phyloP scores from a whole-genome alignment of 2,797 vertebrate genomes.

The Smutsia gigantea region DNA sequence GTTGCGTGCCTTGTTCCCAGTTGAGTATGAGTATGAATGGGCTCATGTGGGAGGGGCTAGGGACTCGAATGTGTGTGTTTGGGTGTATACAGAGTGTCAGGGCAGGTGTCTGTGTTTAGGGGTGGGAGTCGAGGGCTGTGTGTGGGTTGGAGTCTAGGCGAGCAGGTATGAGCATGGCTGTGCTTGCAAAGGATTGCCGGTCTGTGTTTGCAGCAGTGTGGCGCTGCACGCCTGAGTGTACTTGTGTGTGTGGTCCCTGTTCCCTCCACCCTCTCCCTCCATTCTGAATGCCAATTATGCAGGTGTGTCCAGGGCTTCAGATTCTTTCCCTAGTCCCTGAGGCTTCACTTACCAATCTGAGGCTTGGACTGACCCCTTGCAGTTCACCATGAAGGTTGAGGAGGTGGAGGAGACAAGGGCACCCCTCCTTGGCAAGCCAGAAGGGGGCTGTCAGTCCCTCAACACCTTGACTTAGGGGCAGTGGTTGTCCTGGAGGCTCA shows the following conservation, averaged over 20 bases:
- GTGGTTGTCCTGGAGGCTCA: background rate
- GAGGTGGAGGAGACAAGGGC: too few relatives aligned
- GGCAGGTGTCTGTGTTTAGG: too few relatives aligned
- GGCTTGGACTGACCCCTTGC: background rate
- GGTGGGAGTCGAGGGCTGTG: background rate
- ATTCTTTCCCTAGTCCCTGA: background rate
- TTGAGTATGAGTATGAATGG: background rate
- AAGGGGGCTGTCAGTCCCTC: background rate
- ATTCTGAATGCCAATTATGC: background rate
- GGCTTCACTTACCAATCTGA: background rate
- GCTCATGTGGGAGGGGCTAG: background rate
- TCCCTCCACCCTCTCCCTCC: background rate
- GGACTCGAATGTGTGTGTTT: background rate
- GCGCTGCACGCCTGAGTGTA: fast-evolving
- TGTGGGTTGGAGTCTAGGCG: background rate
- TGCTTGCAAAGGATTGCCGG: too few relatives aligned
- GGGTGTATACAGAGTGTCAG: background rate
- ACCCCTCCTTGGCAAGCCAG: background rate
- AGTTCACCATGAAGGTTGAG: background rate
- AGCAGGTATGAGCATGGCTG: background rate
- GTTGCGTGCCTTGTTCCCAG: fast-evolving
- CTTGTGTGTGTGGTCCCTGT: background rate
- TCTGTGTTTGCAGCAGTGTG: background rate
- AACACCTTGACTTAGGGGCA: background rate
- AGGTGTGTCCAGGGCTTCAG: background rate